These are phyloP conservation scores for Kryptopterus vitreolus DNA, from an alignment of 2,797 vertebrate species.

Conservation along the genomic window DNA sequence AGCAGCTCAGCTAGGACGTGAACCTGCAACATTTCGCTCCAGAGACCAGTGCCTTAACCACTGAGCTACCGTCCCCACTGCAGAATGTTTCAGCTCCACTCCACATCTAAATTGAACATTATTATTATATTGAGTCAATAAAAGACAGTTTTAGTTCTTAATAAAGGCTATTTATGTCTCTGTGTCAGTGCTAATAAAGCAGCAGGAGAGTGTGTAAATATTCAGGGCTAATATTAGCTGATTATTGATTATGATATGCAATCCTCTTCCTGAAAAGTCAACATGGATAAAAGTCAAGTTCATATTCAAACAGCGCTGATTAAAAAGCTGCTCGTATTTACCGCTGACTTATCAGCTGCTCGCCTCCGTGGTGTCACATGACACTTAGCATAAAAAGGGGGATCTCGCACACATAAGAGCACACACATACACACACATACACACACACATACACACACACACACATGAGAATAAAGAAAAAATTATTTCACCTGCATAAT, in stretches of 20 bases:
- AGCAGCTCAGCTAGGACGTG: no score
- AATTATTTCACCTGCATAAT: neutral
- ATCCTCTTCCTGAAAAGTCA: conserved; percentile 15
- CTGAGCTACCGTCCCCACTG: no score
- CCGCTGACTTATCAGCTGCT: neutral
- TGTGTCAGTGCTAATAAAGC: neutral
- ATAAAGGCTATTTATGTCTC: neutral
- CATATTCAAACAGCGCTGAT: neutral
- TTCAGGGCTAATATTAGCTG: neutral
- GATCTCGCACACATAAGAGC: neutral
- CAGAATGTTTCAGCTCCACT: neutral
- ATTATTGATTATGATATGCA: neutral
- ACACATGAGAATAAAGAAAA: neutral
- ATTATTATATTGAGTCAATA: neutral
- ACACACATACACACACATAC: no score
- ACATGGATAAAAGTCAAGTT: conserved; percentile 3
- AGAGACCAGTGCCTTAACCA: no score
- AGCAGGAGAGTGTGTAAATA: conserved; percentile 8
- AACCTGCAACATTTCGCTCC: no score
- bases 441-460: no score
- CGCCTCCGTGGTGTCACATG: neutral
- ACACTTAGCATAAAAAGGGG: neutral
- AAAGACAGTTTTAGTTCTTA: neutral
- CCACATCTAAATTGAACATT: neutral
- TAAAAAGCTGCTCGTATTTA: conserved; percentile 8